These are phyloP conservation scores for Telmatochromis brichardi DNA, from an alignment of 2,113 vertebrate genomes.

Conservation along the genomic window DNA sequence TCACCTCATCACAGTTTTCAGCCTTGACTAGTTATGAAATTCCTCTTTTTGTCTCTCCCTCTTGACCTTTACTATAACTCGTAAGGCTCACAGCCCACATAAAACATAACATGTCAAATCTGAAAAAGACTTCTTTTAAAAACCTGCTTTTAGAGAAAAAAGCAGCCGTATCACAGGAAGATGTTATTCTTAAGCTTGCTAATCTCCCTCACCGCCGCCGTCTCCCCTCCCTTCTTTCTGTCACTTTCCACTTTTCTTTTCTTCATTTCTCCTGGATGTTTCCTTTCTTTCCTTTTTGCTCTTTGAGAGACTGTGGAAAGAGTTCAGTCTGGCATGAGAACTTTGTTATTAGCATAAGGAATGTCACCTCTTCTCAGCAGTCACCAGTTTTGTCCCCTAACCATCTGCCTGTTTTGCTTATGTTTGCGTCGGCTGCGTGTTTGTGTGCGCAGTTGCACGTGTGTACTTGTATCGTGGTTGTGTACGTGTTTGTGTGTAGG, in stretches of 20 bases:
- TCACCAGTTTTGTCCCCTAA: conserved; percentile 1
- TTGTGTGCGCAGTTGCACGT: not conserved
- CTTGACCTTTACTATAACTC: not conserved
- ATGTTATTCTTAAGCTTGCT: not conserved
- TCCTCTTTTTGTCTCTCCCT: not conserved
- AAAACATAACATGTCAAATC: not conserved
- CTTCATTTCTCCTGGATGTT: not conserved
- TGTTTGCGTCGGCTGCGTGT: not conserved
- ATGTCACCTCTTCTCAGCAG: conserved; percentile 58
- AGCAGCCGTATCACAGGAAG: not conserved
- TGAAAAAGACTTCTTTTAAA: not conserved
- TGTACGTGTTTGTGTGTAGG: not conserved
- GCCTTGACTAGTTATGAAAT: not conserved
- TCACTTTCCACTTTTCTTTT: not conserved
- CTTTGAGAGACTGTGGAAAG: not conserved
- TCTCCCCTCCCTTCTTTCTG: not conserved
- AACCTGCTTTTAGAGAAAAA: not conserved
- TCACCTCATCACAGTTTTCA: not conserved
- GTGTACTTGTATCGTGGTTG: not conserved
- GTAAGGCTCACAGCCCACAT: not conserved
- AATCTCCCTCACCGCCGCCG: not conserved
- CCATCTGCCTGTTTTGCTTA: conserved; percentile 50
- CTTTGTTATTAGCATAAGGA: conserved; percentile 58
- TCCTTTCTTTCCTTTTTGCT: not conserved
- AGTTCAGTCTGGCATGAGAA: conserved; percentile 16